A percentile compares a stretch with the other conserved stretches of the same genome.
Conservation (phyloP, 2,797 vertebrate species). For the Sphaeramia orbicularis region DNA sequence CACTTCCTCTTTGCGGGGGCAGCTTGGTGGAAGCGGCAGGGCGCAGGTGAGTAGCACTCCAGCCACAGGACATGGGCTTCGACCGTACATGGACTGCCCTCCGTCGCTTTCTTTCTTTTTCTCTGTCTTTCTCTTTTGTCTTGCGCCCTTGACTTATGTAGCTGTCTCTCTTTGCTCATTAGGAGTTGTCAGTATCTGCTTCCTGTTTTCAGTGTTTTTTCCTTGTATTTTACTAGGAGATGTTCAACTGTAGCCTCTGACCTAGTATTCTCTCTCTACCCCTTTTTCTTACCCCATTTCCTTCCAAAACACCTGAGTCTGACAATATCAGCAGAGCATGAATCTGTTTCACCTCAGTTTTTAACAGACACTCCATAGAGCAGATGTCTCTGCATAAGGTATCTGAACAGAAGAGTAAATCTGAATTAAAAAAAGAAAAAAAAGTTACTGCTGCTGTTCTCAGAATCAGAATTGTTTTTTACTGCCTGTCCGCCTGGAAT, state of each 20-base stretch:
- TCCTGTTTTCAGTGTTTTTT: constrained; percentile 33
- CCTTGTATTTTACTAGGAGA: constrained; percentile 3
- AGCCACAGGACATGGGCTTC: constrained; percentile 43
- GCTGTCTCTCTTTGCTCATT: constrained; percentile 31
- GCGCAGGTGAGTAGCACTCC: constrained; percentile 78
- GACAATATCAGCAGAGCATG: constrained; percentile 63
- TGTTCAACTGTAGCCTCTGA: constrained; percentile 22
- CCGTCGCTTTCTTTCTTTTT: constrained; percentile 6
- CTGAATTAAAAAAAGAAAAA: neutral
- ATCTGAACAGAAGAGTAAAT: neutral
- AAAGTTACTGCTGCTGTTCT: constrained; percentile 63
- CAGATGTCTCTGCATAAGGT: neutral
- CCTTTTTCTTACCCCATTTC: constrained; percentile 22
- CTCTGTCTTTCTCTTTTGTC: constrained; percentile 15
- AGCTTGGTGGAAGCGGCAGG: constrained; percentile 77
- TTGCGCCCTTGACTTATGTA: constrained; percentile 44
- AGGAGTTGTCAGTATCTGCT: constrained; percentile 34
- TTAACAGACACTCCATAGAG: neutral
- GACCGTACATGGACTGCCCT: constrained; percentile 33
- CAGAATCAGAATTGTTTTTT: constrained; percentile 46
- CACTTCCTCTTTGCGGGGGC: constrained; percentile 69
- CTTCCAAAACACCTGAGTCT: constrained; percentile 18
- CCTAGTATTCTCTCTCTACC: constrained; percentile 2
- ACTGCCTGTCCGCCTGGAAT: constrained; percentile 28
- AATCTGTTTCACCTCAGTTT: constrained; percentile 25